Evolutionary conservation across 1,140 invertebrate genomes (phyloP), one percentile per base, ranked within the genome.

Genomic region (Drosophila busckii): DNA sequence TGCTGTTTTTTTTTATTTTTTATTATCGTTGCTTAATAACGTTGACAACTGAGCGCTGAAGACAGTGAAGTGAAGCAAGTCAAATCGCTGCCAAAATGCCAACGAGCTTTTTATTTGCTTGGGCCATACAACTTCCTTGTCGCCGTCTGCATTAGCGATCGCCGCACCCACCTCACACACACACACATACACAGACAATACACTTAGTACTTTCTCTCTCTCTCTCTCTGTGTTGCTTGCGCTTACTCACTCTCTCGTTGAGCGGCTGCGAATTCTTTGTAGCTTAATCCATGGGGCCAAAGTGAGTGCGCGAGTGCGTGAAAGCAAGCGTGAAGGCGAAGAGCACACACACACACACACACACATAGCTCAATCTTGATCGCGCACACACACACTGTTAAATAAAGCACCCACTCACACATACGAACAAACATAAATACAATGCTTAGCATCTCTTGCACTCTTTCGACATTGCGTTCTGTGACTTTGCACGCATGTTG

Each of bases 401-500:
- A 29, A 45, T 38, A 42, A 41, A 32, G 50, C 37, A 20, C 37
- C 31, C 17, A 38, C 7, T 20, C 31, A 19, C 26, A 61, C 23
- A 23, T 16, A 37, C 9, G 26, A 20, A 48, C 20, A 28, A 41
- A 23, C n/a, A 5, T 29, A 17, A 4, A 10, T 20, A 7, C 13
- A 16, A 13, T 52, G 49, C 40, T 55, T 55, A 46, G 10, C 13
- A 10, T 45, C 34, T 20, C 8, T 22, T 9, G n/a, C 23, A 35
- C 23, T 9, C 20, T 10, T 26, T 35, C 17, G 16, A 22, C 48
- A 16, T 29, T 32, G 35, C 12, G 23, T 25, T 49, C 38, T 41
- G 28, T 37, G 49, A 55, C 53, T 59, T 65, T 60, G 63, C 70
- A 84, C 70, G 78, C 70, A 84, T 83, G 71, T 78, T 84, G 71